A percentile compares a stretch with the other conserved stretches of the same genome.
Evolutionary conservation across 2,888 invertebrate species (phyloP).

Genomic region (Drosophila phalerata): DNA sequence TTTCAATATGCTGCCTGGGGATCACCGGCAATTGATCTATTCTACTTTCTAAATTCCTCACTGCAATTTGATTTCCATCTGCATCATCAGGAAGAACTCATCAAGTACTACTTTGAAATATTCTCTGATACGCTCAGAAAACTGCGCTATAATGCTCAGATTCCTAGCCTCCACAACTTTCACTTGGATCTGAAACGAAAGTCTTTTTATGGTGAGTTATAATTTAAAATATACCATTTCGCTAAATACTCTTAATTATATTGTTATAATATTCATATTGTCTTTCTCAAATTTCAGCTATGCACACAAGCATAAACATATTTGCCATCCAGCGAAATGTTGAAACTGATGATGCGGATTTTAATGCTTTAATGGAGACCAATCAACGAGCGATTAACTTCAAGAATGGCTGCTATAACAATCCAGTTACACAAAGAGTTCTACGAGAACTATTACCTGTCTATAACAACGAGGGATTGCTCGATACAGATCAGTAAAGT

Average conservation of each 20-base stretch:
- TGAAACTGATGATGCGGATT: constrained; percentile 83
- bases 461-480: constrained; percentile 81
- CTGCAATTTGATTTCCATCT: constrained; percentile 79
- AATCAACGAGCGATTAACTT: constrained; percentile 76
- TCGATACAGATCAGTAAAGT: constrained; percentile 77
- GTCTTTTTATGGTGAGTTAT: constrained; percentile 77
- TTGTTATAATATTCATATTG: not conserved
- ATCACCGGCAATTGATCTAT: constrained; percentile 84
- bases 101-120: constrained; percentile 77
- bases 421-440: constrained; percentile 75
- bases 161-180: constrained; percentile 83
- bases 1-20: constrained; percentile 85
- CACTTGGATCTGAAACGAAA: constrained; percentile 78
- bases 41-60: constrained; percentile 84
- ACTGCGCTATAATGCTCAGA: constrained; percentile 69
- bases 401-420: constrained; percentile 81
- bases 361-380: constrained; percentile 81
- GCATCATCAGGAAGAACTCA: constrained; percentile 81
- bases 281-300: constrained; percentile 60
- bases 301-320: constrained; percentile 79
- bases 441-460: constrained; percentile 78
- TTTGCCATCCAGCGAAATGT: constrained; percentile 82
- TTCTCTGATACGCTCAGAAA: constrained; percentile 75
- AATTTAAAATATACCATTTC: not conserved
- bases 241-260: no score